Evolutionary conservation across 2,113 vertebrate species (phyloP).

Genomic region (Chrysochloris asiatica): DNA sequence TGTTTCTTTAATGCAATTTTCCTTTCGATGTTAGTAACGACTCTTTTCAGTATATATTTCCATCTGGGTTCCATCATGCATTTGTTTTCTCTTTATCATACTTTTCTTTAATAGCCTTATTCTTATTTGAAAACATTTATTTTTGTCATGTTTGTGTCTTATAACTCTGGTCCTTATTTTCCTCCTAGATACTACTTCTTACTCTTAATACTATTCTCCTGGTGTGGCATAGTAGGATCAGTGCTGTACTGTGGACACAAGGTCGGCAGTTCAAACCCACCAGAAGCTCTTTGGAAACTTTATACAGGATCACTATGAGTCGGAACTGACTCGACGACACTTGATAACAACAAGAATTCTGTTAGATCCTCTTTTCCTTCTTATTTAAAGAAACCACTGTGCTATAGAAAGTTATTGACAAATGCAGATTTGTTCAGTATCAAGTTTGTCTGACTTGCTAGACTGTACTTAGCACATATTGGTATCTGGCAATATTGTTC

Average conservation of each 20-base stretch:
- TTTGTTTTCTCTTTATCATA: not conserved
- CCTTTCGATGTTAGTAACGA: slow-evolving; percentile 39
- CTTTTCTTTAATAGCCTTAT: not conserved
- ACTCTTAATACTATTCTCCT: not conserved
- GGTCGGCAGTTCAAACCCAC: too few species aligned
- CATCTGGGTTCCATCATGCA: not conserved
- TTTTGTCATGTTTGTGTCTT: not conserved
- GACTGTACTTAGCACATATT: not conserved
- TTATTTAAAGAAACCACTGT: not conserved
- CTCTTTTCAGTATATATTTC: slow-evolving; percentile 48
- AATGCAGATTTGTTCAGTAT: not conserved
- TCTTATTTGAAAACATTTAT: not conserved
- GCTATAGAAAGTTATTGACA: not conserved
- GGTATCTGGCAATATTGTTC: not conserved
- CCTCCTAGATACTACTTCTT: not conserved
- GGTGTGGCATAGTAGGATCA: too few species aligned
- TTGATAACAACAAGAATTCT: too few species aligned
- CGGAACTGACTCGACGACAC: too few species aligned
- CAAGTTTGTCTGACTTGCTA: not conserved
- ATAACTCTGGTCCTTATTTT: not conserved
- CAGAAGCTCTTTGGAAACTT: too few species aligned
- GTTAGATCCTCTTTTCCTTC: not conserved
- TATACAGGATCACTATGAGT: too few species aligned
- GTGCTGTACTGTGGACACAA: too few species aligned
- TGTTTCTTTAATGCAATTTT: not conserved